Base-by-base conservation (phyloP, 2,113 vertebrate genomes). In the Brachyhypopomus gauderio region DNA sequence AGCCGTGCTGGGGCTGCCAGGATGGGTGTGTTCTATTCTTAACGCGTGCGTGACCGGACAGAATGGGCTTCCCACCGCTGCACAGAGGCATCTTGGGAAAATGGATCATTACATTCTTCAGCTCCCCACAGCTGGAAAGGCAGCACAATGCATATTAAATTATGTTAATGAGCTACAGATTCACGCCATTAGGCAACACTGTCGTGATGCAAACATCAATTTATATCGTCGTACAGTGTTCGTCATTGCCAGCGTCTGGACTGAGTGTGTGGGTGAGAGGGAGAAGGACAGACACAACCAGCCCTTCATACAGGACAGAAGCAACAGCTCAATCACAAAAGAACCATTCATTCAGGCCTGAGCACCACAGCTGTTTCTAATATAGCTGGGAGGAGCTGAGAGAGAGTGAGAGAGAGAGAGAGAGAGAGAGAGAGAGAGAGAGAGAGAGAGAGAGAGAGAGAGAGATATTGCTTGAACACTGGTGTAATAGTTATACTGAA, bases 301-400 rank as follows among this genome's bases (percentile, higher is more conserved):
- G 88, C 89, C 84, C 88, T 89, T 90, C 84, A 70, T 83, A 88
- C 84, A 88, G 84, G 85, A 92, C 88, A 88, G 85, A 81, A 91
- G 88, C 83, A 78, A 87, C 85, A 79, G 88, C 88, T 86, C 89
- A 89, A 91, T 92, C 87, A 94, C 93, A 94, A 94, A 81, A 93
- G 92, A 92, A 85, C 91, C 91, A 93, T 94, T 94, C 91, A 93
- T 93, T 88, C 89, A 83, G 86, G 72, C 85, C 45, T 78, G 70
- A 81, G 88, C 80, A 89, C 89, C 91, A 93, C 93, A 94, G 92
- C 92, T 94, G 93, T 92, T 93, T 93, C 87, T 91, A 93, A 94
- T 94, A 93, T 85, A 87, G 84, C 77, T 83, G 89, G 90, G 90
- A 90, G 88, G 87, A 90, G 91, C 87, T 20, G 23, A 67, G 22